Evolutionary conservation across 2,888 invertebrate genomes (phyloP).

Genomic region (Bhutanitis thaidina): DNA sequence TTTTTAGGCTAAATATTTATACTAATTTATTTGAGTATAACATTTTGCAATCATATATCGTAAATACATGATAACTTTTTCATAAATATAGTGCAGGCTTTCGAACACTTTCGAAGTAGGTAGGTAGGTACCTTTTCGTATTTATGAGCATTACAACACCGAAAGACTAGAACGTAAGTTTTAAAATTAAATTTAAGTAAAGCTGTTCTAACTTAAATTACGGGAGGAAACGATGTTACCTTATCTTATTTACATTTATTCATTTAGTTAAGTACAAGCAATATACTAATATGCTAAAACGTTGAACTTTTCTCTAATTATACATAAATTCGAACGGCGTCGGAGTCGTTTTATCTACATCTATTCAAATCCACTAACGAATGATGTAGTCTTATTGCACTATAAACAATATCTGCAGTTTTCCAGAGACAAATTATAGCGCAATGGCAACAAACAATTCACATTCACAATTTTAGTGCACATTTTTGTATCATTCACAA

Average conservation of each 20-base stretch:
- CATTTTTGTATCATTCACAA: constrained; percentile 30
- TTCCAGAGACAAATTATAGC: constrained; percentile 20
- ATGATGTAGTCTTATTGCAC: constrained; percentile 44
- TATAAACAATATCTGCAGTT: constrained; percentile 31
- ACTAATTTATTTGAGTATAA: constrained; percentile 11
- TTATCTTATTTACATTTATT: constrained; percentile 12
- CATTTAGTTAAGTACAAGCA: neutral
- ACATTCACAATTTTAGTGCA: constrained; percentile 4
- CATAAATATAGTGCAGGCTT: neutral
- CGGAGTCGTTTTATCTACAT: constrained; percentile 8
- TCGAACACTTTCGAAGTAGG: constrained; percentile 3
- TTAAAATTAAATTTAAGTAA: constrained; percentile 4
- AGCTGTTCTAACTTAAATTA: constrained; percentile 12
- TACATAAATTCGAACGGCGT: constrained; percentile 10
- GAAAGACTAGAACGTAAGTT: constrained; percentile 20
- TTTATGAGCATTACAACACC: constrained; percentile 11
- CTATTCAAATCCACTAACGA: constrained; percentile 25
- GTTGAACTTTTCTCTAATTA: constrained; percentile 3
- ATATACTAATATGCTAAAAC: constrained; percentile 7
- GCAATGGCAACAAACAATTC: constrained; percentile 2
- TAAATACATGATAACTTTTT: constrained; percentile 1
- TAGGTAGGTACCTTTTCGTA: neutral
- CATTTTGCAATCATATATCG: neutral
- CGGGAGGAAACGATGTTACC: constrained; percentile 1
- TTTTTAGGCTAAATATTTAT: constrained; percentile 9